Conservation (phyloP, 2,797 vertebrate genomes). For the Mormyrus proboscirostris region DNA sequence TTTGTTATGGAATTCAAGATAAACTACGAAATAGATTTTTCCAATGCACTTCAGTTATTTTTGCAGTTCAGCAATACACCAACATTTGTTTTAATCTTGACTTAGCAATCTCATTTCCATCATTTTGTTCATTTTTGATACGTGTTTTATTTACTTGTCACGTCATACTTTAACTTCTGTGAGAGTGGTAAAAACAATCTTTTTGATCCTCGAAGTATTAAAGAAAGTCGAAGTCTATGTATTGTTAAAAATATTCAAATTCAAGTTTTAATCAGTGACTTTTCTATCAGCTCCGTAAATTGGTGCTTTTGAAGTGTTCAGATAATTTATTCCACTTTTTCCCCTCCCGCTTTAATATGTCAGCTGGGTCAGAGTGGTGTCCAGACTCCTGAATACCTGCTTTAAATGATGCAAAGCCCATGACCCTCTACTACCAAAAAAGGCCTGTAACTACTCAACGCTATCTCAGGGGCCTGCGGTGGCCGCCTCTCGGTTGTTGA, state of each 20-base stretch:
- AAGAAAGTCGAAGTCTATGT: background rate
- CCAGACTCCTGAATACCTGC: background rate
- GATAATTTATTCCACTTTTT: background rate
- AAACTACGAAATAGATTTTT: background rate
- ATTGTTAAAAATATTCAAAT: background rate
- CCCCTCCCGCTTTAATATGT: background rate
- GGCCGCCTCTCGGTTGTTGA: conserved; percentile 22
- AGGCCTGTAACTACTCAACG: background rate
- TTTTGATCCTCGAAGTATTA: background rate
- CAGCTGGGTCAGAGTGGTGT: background rate
- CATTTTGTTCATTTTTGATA: background rate
- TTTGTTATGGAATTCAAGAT: background rate
- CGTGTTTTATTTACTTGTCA: background rate
- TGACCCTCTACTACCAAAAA: background rate
- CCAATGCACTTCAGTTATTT: background rate
- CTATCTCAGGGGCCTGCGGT: conserved; percentile 24
- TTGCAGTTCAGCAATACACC: background rate
- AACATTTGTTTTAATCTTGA: background rate
- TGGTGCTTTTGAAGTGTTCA: background rate
- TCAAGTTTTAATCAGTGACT: background rate
- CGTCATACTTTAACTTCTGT: background rate
- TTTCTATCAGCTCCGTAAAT: background rate
- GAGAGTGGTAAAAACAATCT: background rate
- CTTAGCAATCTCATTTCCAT: background rate
- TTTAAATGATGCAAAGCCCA: background rate